Evolutionary conservation across 2,888 invertebrate genomes (phyloP).

Genomic region (Thymelicus lineola): DNA sequence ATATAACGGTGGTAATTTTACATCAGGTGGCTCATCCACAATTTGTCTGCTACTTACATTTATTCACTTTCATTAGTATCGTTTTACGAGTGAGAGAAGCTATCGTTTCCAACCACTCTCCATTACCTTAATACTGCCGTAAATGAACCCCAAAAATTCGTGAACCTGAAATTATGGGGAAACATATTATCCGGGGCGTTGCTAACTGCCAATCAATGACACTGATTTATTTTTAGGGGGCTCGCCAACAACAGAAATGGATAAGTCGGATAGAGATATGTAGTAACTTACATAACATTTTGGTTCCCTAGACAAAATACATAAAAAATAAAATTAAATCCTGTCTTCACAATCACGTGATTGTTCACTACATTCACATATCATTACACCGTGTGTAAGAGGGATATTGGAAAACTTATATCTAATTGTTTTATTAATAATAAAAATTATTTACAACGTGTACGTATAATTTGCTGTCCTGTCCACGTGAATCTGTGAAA

Average conservation of each 20-base stretch:
- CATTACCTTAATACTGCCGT: slow-evolving; percentile 56
- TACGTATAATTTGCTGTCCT: too few species aligned
- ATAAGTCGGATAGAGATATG: slow-evolving; percentile 8
- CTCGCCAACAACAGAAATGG: slow-evolving; percentile 41
- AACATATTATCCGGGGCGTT: slow-evolving; percentile 73
- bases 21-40: too few species aligned
- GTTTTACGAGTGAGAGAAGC: background rate
- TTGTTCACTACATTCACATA: too few species aligned
- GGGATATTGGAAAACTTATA: too few species aligned
- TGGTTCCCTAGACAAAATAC: slow-evolving; percentile 9
- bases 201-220: slow-evolving; percentile 81
- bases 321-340: too few species aligned
- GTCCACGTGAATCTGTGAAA: too few species aligned
- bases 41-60: too few species aligned
- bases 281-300: background rate
- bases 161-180: slow-evolving; percentile 59
- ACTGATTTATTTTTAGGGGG: slow-evolving; percentile 74
- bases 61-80: background rate
- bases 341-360: too few species aligned
- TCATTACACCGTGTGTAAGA: too few species aligned
- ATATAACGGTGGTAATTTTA: too few species aligned
- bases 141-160: slow-evolving; percentile 51
- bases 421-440: too few species aligned
- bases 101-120: background rate
- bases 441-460: too few species aligned